Percentiles rank a stretch among this genome's conserved stretches.
These are phyloP conservation scores for Palythoa grandiflora DNA, from an alignment of 92 coral and sea anemone species.

Conservation along the genomic window DNA sequence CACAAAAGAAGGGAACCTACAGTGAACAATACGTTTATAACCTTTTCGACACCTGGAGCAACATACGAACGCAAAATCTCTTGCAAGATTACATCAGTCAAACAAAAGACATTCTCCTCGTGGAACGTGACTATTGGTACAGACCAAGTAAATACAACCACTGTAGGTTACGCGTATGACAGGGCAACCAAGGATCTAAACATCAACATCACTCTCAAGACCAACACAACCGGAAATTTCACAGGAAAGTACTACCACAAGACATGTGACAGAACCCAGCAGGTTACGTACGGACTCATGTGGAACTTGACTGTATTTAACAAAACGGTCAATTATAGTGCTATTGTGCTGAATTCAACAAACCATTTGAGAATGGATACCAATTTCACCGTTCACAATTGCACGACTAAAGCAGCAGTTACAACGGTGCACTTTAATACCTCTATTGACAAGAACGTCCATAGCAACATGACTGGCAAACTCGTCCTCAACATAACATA, in stretches of 20 bases:
- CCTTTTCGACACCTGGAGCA: slow-evolving; percentile 69
- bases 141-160: slow-evolving; percentile 51
- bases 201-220: slow-evolving; percentile 63
- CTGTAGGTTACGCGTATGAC: slow-evolving; percentile 42
- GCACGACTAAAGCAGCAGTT: slow-evolving; percentile 52
- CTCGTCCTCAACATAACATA: slow-evolving; percentile 65
- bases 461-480: slow-evolving; percentile 56
- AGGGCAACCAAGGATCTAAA: slow-evolving; percentile 57
- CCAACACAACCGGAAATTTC: slow-evolving; percentile 58
- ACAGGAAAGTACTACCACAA: slow-evolving; percentile 61
- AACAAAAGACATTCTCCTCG: slow-evolving; percentile 38
- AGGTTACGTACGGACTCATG: slow-evolving; percentile 51
- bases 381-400: slow-evolving; percentile 47
- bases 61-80: slow-evolving; percentile 47
- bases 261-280: slow-evolving; percentile 46
- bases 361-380: slow-evolving; percentile 42
- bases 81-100: slow-evolving; percentile 60
- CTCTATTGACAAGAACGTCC: slow-evolving; percentile 31
- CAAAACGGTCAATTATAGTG: slow-evolving; percentile 54
- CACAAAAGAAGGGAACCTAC: slow-evolving; percentile 39
- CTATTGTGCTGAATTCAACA: slow-evolving; percentile 53
- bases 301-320: slow-evolving; percentile 56
- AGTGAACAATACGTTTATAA: slow-evolving; percentile 63
- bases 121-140: slow-evolving; percentile 67
- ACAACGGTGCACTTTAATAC: slow-evolving; percentile 66